A percentile compares a stretch with the other conserved stretches of the same genome.
Conservation (phyloP, 2,797 vertebrate genomes). For the Moxostoma hubbsi region DNA sequence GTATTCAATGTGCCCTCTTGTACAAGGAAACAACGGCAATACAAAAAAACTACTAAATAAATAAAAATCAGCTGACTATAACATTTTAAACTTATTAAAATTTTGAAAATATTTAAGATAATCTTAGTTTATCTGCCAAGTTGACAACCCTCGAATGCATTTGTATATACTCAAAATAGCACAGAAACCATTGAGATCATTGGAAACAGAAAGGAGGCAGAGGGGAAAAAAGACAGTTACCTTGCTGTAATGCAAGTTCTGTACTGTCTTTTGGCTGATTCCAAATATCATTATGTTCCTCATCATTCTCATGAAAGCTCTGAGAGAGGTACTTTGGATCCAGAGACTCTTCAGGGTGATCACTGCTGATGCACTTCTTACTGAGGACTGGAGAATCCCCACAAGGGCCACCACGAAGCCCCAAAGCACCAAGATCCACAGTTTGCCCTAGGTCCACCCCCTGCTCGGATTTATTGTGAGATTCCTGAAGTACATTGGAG, state of each 20-base stretch:
- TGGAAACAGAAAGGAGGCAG: too few relatives aligned
- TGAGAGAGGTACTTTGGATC: conserved; percentile 82
- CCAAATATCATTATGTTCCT: conserved; percentile 72
- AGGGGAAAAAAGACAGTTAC: conserved; percentile 44
- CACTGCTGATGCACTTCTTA: conserved; percentile 57
- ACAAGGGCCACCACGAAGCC: conserved; percentile 68
- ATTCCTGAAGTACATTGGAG: conserved; percentile 66
- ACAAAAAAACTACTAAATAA: too few relatives aligned
- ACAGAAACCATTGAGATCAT: too few relatives aligned
- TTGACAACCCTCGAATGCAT: too few relatives aligned
- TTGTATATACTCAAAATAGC: too few relatives aligned
- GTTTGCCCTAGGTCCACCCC: conserved; percentile 40
- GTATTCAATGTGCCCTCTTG: too few relatives aligned
- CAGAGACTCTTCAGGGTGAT: conserved; percentile 71
- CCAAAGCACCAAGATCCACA: conserved; percentile 61
- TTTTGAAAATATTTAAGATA: too few relatives aligned
- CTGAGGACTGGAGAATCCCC: conserved; percentile 57
- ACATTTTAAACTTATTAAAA: too few relatives aligned
- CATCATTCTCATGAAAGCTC: conserved; percentile 67
- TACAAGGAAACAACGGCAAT: too few relatives aligned
- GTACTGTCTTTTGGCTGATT: conserved; percentile 66
- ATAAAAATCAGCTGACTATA: too few relatives aligned
- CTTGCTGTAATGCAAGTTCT: conserved; percentile 72
- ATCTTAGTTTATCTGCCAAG: too few relatives aligned
- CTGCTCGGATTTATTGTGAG: conserved; percentile 54